These are phyloP conservation scores for Jacana jacana DNA, from an alignment of 2,113 vertebrate species.

Conservation along the genomic window DNA sequence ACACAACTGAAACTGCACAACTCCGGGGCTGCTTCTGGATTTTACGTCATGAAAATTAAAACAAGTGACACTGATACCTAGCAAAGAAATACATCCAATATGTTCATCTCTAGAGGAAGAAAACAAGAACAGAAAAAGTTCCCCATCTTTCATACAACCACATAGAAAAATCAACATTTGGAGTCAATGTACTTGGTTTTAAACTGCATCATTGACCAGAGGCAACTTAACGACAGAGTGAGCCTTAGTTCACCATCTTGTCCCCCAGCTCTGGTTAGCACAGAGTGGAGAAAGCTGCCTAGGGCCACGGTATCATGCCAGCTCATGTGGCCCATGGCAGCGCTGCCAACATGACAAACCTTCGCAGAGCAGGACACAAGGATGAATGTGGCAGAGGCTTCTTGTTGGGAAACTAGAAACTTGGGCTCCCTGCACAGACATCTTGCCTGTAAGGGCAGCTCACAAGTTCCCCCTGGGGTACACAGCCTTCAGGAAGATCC, in stretches of 20 bases:
- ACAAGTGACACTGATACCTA: neutral
- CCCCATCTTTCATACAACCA: neutral
- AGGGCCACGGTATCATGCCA: neutral
- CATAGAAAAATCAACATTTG: accelerated
- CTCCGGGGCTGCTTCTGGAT: accelerated
- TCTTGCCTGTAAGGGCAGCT: accelerated
- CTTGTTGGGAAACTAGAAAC: accelerated
- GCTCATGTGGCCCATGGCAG: accelerated
- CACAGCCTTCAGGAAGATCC: neutral
- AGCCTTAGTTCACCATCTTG: accelerated
- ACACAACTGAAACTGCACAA: accelerated
- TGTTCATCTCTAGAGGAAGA: accelerated
- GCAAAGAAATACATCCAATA: neutral
- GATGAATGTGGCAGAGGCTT: too few relatives aligned
- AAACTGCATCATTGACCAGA: neutral
- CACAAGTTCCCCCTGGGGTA: accelerated
- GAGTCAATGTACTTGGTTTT: neutral
- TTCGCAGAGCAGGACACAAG: neutral
- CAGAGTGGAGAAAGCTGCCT: neutral
- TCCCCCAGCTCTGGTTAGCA: accelerated
- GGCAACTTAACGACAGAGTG: neutral
- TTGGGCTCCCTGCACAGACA: neutral
- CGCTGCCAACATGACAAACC: neutral
- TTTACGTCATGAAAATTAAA: neutral
- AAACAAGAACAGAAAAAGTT: neutral